Conservation (phyloP, 2,888 invertebrate species). For the Gymnoscelis rufifasciata region DNA sequence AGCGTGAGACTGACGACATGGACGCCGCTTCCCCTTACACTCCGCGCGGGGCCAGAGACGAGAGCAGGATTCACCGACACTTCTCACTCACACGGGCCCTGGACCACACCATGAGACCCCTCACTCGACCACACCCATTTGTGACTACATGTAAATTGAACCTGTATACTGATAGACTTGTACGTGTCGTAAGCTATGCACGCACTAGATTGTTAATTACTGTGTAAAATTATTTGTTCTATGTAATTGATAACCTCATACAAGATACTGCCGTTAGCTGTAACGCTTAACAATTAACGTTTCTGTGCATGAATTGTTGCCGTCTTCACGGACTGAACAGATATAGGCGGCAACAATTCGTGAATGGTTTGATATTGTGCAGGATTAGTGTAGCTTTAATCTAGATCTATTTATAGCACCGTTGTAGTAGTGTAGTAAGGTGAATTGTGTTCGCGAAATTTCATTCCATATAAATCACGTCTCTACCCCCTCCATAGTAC, state of each 20-base stretch:
- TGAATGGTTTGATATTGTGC: not conserved
- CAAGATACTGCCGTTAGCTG: conserved; percentile 14
- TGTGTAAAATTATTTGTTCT: conserved; percentile 10
- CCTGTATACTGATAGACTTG: conserved; percentile 15
- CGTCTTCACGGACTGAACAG: not conserved
- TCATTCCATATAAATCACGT: conserved; percentile 22
- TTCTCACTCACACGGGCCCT: not conserved
- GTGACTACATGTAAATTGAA: not conserved
- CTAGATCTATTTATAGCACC: conserved; percentile 14
- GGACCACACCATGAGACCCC: not conserved
- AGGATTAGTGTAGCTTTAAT: conserved; percentile 14
- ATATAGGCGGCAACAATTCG: not conserved
- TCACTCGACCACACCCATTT: not conserved
- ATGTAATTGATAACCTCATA: conserved; percentile 10
- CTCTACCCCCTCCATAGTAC: conserved; percentile 12
- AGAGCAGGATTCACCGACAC: conserved; percentile 15
- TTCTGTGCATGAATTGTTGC: not conserved
- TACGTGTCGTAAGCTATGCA: conserved; percentile 13
- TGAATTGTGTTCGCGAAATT: conserved; percentile 17
- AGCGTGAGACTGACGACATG: conserved; percentile 71
- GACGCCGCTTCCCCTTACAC: conserved; percentile 35
- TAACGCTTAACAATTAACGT: conserved; percentile 11
- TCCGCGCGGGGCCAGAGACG: conserved; percentile 17
- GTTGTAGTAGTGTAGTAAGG: conserved; percentile 11
- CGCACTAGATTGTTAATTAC: conserved; percentile 7